Evolutionary conservation across 1,140 invertebrate genomes (phyloP).

Genomic region (Uloborus diversus): DNA sequence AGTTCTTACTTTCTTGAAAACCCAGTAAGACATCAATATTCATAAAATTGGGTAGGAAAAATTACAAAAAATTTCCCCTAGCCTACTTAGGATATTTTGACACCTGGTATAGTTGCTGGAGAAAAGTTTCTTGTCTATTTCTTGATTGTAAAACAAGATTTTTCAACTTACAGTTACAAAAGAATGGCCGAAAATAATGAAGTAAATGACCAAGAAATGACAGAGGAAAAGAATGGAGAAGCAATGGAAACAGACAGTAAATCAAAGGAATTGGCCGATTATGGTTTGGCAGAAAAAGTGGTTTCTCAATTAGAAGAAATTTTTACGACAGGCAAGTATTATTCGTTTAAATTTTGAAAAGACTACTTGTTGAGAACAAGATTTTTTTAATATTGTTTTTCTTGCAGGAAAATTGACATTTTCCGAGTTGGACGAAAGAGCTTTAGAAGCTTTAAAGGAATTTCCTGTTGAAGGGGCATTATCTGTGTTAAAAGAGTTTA

Average conservation of each 20-base stretch:
- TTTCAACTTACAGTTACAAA: too few relatives aligned
- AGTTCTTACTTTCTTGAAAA: too few relatives aligned
- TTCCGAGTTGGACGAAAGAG: slow-evolving; percentile 93
- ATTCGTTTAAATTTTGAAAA: neutral
- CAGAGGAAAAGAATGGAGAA: slow-evolving; percentile 31
- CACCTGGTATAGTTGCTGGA: too few relatives aligned
- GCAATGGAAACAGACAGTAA: slow-evolving; percentile 36
- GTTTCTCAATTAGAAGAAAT: slow-evolving; percentile 44
- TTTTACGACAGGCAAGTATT: slow-evolving; percentile 37
- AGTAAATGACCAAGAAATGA: slow-evolving; percentile 15
- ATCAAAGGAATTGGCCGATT: slow-evolving; percentile 35
- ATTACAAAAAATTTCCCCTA: too few relatives aligned
- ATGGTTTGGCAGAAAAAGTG: slow-evolving; percentile 41
- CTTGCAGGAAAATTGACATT: slow-evolving; percentile 84
- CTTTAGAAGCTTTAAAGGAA: slow-evolving; percentile 95
- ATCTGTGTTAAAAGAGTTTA: slow-evolving; percentile 92
- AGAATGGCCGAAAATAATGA: slow-evolving; percentile 40
- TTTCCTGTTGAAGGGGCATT: slow-evolving; percentile 94
- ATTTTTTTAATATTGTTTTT: neutral
- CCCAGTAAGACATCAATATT: too few relatives aligned
- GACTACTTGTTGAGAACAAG: neutral
- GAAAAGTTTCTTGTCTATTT: too few relatives aligned
- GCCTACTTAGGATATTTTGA: too few relatives aligned
- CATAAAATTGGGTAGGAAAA: too few relatives aligned
- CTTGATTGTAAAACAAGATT: too few relatives aligned